Conservation (phyloP, 2,113 vertebrate species). For the Chascanopsetta lugubris region DNA sequence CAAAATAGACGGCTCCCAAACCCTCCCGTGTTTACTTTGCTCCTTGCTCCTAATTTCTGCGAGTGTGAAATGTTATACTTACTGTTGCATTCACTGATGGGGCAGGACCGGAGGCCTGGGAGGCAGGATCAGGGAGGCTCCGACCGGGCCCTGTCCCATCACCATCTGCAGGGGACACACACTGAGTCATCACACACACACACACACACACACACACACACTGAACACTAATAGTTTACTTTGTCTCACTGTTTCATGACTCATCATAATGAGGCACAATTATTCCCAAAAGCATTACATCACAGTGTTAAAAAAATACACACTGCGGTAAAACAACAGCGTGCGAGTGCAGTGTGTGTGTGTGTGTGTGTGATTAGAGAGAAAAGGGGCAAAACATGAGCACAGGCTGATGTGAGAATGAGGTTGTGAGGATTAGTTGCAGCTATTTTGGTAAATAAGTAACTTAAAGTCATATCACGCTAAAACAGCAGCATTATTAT, state of each 20-base stretch:
- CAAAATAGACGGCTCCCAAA: constrained; percentile 76
- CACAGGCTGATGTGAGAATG: background rate
- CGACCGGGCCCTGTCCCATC: constrained; percentile 7
- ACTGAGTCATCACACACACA: constrained; percentile 26
- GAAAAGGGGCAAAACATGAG: constrained; percentile 9
- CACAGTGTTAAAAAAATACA: background rate
- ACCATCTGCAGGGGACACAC: constrained; percentile 14
- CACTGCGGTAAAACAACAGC: background rate
- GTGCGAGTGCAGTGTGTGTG: background rate
- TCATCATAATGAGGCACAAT: background rate
- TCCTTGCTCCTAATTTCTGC: constrained; percentile 72
- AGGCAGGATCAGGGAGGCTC: constrained; percentile 8
- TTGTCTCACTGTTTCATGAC: constrained; percentile 2
- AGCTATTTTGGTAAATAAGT: background rate
- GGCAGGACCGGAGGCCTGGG: constrained; percentile 40
- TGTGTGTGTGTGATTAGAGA: background rate
- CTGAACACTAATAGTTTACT: constrained; percentile 21
- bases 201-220: constrained; percentile 28
- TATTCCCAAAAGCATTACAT: background rate
- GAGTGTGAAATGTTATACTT: constrained; percentile 74
- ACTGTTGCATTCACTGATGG: constrained; percentile 67
- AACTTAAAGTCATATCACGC: background rate
- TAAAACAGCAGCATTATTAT: background rate
- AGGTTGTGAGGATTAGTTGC: constrained; percentile 5
- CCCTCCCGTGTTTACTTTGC: constrained; percentile 77